A percentile compares a stretch with the other conserved stretches of the same genome.
Conservation (phyloP, 2,888 invertebrate species). For the Monochamus alternatus region DNA sequence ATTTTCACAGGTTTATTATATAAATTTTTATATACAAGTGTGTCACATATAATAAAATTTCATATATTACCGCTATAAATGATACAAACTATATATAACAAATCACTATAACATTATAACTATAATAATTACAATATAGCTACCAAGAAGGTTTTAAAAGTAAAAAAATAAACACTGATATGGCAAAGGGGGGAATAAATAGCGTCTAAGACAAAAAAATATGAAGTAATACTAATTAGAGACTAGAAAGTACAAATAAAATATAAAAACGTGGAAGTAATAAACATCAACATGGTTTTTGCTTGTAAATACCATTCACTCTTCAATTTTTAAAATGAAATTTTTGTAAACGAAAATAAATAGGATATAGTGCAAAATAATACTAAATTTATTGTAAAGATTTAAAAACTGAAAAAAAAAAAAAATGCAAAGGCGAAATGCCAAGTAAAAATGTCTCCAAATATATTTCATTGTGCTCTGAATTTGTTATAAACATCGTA, state of each 20-base stretch:
- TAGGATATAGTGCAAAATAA: too few species aligned
- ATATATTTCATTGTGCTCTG: too few species aligned
- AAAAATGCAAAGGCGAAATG: too few species aligned
- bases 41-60: conserved; percentile 49
- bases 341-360: too few species aligned
- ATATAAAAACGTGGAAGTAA: conserved; percentile 13
- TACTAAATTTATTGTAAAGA: too few species aligned
- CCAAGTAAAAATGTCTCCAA: too few species aligned
- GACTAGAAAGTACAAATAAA: conserved; percentile 39
- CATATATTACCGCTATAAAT: conserved; percentile 49
- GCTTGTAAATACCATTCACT: too few species aligned
- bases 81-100: conserved; percentile 42
- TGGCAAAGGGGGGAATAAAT: conserved; percentile 32
- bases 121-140: conserved; percentile 43
- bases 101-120: conserved; percentile 40
- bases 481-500: too few species aligned
- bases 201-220: background rate
- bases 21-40: conserved; percentile 53
- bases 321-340: too few species aligned
- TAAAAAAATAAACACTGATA: conserved; percentile 36
- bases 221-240: conserved; percentile 28
- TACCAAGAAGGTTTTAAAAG: conserved; percentile 37
- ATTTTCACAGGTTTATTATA: conserved; percentile 42
- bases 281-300: background rate
- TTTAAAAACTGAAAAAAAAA: too few species aligned